A percentile compares a stretch with the other conserved stretches of the same genome.
These are phyloP conservation scores for Globicephala melas DNA, from an alignment of 2,113 vertebrate genomes.

Conservation along the genomic window DNA sequence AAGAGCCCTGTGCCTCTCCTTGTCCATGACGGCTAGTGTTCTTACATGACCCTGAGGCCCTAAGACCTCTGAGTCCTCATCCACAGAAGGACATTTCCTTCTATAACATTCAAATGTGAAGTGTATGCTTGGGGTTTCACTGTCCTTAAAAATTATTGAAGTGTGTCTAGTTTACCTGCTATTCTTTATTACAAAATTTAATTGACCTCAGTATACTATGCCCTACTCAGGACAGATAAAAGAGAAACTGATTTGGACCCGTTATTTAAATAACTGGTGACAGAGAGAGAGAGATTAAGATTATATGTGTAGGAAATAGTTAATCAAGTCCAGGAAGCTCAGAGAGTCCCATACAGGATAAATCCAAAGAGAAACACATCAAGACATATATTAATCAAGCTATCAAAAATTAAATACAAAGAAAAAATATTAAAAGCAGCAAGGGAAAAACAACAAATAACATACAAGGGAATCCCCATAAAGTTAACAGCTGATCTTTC, in stretches of 20 bases:
- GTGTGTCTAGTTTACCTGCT: neutral
- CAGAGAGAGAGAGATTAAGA: neutral
- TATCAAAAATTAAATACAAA: no score
- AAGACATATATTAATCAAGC: no score
- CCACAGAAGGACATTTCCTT: neutral
- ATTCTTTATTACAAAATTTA: neutral
- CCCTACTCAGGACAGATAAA: neutral
- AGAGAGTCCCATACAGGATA: no score
- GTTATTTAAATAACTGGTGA: neutral
- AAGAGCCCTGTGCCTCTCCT: neutral
- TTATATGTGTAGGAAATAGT: neutral
- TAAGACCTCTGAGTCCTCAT: neutral
- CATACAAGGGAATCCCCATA: no score
- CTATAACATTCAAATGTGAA: neutral
- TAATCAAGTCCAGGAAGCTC: no score
- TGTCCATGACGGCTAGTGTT: rapidly evolving
- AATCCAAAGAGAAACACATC: no score
- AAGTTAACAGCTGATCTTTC: no score
- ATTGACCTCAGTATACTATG: neutral
- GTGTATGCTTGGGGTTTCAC: rapidly evolving
- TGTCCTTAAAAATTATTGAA: neutral
- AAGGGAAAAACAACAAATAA: no score
- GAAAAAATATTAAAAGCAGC: no score
- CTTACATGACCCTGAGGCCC: neutral
- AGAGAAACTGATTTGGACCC: neutral